phyloP scores from a whole-genome alignment of 64 coral and sea anemone species.

The Cladopsammia gracilis region DNA sequence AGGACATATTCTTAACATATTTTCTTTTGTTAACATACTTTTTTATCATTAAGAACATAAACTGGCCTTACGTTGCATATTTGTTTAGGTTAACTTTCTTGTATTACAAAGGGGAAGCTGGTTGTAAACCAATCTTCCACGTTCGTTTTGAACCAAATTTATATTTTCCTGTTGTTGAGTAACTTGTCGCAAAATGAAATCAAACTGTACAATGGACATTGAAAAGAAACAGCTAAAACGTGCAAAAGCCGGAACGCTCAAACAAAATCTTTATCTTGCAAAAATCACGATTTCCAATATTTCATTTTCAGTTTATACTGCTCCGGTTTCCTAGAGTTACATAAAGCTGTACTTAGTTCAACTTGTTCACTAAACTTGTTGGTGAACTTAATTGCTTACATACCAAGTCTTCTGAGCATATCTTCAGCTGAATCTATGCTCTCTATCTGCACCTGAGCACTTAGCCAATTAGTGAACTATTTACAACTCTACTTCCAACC shows the following conservation, averaged over 20 bases:
- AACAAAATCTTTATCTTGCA: constrained; percentile 8
- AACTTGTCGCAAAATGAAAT: background rate
- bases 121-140: background rate
- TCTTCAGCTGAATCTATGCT: background rate
- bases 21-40: constrained; percentile 21
- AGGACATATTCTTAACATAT: constrained; percentile 3
- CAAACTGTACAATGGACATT: background rate
- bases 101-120: background rate
- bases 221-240: background rate
- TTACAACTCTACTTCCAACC: background rate
- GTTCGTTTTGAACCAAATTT: background rate
- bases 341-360: background rate
- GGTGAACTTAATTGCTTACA: background rate
- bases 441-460: background rate
- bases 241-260: background rate
- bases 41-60: constrained; percentile 20
- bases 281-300: background rate
- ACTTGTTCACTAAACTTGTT: background rate
- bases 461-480: background rate
- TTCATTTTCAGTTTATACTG: background rate
- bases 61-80: constrained; percentile 3
- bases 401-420: background rate
- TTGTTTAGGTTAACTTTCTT: constrained; percentile 28
- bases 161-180: background rate
- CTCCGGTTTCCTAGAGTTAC: background rate